Evolutionary conservation across 2,113 vertebrate species (phyloP), one percentile per base, ranked within the genome.

Genomic region (Orthonyx spaldingii): DNA sequence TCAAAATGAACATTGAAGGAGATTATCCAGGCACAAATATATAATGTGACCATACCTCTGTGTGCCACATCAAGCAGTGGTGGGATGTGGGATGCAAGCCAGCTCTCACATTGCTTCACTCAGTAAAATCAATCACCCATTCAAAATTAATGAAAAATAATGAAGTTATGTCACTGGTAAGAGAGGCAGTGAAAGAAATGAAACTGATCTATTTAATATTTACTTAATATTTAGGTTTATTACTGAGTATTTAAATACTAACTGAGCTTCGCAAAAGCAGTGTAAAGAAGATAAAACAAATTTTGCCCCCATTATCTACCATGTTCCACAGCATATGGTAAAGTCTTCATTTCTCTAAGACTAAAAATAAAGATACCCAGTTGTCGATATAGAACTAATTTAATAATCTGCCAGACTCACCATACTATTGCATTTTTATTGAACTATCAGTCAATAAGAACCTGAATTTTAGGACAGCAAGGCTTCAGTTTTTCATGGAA

Each of bases 41-140:
- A 7, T 61, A 61, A 46, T 0, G 0, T 22, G 55, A n/a, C 22
- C 15, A 22, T 44, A 24, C 84, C 7, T 9, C 2, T 56, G 6
- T 63, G 39, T 53, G 24, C 27, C 23, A 24, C 14, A 49, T n/a
- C 26, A 64, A 21, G n/a, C 42, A 66, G 10, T 46, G n/a, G 28
- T 46, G 26, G n/a, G 20, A 87, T n/a, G 12, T 3, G 2, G n/a
- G 28, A 32, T 4, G 5, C 42, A 72, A 65, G 69, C 42, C 37
- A 61, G 23, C 18, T 63, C 8, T 66, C 59, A 26, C 17, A 63
- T 59, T 79, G 16, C 21, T 87, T 93, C 13, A 30, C 24, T 60
- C 49, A 32, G 18, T 75, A 74, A 91, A 78, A 78, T 66, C 35
- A 71, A 68, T 92, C 16, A 50, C 6, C 21, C 42, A 30, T 84